Evolutionary conservation across 2,797 vertebrate species (phyloP).

Genomic region (Sebastolobus alascanus): DNA sequence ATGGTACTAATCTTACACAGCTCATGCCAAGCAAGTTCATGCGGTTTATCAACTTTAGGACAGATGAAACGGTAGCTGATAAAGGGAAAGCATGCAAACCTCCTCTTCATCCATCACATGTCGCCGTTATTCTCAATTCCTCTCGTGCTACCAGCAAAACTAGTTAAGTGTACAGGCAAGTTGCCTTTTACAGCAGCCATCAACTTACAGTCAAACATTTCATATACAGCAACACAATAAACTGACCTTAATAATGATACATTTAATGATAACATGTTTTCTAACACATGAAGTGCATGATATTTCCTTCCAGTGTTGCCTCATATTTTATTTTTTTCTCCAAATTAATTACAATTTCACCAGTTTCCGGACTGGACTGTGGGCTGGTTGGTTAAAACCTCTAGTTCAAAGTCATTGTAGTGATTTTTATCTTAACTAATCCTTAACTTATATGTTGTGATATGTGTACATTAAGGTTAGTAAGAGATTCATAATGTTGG

Average conservation of each 20-base stretch:
- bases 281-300: not conserved
- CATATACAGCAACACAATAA: not conserved
- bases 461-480: not conserved
- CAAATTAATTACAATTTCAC: no score
- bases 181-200: not conserved
- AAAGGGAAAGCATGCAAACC: slow-evolving; percentile 29
- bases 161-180: slow-evolving; percentile 6
- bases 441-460: not conserved
- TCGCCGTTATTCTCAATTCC: not conserved
- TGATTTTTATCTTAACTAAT: not conserved
- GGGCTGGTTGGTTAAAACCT: not conserved
- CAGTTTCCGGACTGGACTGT: not conserved
- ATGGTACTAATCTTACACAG: not conserved
- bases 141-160: slow-evolving; percentile 22
- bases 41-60: not conserved
- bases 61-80: slow-evolving; percentile 13
- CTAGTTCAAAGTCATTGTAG: not conserved
- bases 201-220: not conserved
- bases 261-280: not conserved
- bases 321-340: no score
- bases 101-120: slow-evolving; percentile 3
- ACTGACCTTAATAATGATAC: not conserved
- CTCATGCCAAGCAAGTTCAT: not conserved
- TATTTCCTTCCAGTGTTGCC: not conserved
- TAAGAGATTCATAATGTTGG: no score